phyloP scores from a whole-genome alignment of 2,113 vertebrate genomes.

The Neofelis nebulosa region DNA sequence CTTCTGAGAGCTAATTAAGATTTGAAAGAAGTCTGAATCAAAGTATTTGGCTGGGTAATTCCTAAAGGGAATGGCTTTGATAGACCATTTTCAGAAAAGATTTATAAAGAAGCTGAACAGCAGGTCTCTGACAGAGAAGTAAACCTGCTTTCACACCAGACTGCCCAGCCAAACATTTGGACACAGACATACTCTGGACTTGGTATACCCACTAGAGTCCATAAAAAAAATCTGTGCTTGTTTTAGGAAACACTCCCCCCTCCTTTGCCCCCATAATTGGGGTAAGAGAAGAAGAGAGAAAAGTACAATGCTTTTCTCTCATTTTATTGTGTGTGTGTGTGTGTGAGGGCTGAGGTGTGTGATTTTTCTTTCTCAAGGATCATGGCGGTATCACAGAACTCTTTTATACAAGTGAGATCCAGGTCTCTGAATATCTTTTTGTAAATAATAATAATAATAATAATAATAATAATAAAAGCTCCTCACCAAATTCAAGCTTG shows the following conservation, averaged over 20 bases:
- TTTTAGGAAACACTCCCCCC: constrained; percentile 66
- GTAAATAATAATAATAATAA: constrained; percentile 81
- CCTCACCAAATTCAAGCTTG: constrained; percentile 97
- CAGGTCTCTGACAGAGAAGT: constrained; percentile 55
- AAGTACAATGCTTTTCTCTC: constrained; percentile 74
- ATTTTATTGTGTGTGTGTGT: constrained; percentile 7
- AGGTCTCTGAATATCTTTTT: constrained; percentile 87
- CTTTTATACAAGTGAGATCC: constrained; percentile 88
- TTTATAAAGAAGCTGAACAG: constrained; percentile 48
- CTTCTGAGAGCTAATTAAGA: constrained; percentile 46
- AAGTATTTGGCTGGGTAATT: constrained; percentile 47
- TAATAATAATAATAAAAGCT: constrained; percentile 88
- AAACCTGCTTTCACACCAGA: constrained; percentile 54
- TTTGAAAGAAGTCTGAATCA: constrained; percentile 16
- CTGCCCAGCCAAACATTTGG: constrained; percentile 53
- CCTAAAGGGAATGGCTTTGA: constrained; percentile 53
- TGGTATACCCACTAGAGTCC: constrained; percentile 15
- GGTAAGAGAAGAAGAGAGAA: constrained; percentile 71
- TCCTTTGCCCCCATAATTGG: constrained; percentile 39
- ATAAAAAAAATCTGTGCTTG: constrained; percentile 64
- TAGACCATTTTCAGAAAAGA: constrained; percentile 66
- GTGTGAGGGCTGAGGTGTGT: constrained; percentile 64
- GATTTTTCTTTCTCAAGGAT: constrained; percentile 83
- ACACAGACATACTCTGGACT: constrained; percentile 58
- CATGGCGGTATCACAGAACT: constrained; percentile 83